Base-by-base conservation (phyloP, 2,797 vertebrate species). In the Chiloscyllium punctatum region DNA sequence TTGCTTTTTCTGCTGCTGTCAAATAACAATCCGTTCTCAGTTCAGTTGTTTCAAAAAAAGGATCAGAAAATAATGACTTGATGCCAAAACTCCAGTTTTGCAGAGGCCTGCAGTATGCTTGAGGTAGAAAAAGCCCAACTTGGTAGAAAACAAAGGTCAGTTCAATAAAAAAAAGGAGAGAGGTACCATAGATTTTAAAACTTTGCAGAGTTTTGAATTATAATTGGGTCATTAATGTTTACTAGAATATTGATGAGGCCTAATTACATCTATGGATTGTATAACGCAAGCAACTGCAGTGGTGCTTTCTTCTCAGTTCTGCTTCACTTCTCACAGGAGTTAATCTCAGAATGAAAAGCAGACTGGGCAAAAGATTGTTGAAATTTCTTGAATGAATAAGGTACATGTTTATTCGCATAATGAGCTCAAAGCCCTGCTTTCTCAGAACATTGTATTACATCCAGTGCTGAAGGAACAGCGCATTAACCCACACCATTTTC, bases 181-280 rank as follows among this genome's bases (percentile, higher is more conserved):
- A 77, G 51, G 51, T 95, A 71, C 69, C 72, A 53, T 95, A 77
- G 94, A 77, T 95, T 95, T 95, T 95, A 57, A 95, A 95, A 95
- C 94, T 53, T 53, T 95, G 94, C 94, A 95, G 69, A 95, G 94
- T 95, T 95, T 95, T 95, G 69, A 95, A 95, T 95, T 95, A 95
- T 95, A 95, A 95, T 95, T 95, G 94, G 94, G 71, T 95, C 94
- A 95, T 95, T 95, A 95, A 95, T 95, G 94, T 95, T 95, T 95
- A 95, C 94, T 95, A 95, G 74, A 95, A 95, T 95, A 95, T 95
- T 95, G 69, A 95, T 95, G 94, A 95, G 42, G n/a, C 94, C 51
- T 95, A 95, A 95, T 95, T 95, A 95, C 94, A 51, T 77, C 74
- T 48, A 95, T 95, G 94, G 94, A 95, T 95, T 95, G 94, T 77